Conservation (phyloP, 2,113 vertebrate genomes). For the Laterallus jamaicensis region DNA sequence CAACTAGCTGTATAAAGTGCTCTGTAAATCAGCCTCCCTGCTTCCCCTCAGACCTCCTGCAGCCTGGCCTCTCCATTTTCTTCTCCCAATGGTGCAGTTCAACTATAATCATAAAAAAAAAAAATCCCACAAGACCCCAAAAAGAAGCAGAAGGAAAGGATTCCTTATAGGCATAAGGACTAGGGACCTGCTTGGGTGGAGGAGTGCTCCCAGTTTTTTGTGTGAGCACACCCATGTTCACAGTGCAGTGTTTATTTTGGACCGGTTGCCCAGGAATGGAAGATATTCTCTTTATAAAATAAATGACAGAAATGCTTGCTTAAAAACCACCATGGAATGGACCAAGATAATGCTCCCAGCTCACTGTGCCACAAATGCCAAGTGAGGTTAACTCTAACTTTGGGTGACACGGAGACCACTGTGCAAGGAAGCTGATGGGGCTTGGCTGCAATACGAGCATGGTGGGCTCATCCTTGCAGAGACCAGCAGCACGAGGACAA, state of each 20-base stretch:
- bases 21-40: neutral
- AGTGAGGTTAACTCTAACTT: neutral
- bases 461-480: neutral
- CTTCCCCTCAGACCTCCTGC: accelerated
- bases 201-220: neutral
- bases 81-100: neutral
- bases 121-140: accelerated
- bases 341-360: neutral
- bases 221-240: neutral
- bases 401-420: neutral
- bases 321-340: neutral
- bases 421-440: neutral
- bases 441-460: neutral
- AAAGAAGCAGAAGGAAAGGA: neutral
- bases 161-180: neutral
- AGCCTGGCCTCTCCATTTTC: neutral
- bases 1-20: neutral
- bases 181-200: neutral
- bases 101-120: neutral
- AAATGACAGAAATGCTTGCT: neutral
- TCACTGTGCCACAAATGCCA: neutral
- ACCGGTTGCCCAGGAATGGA: neutral
- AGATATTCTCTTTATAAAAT: neutral
- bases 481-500: neutral
- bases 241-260: neutral